These are phyloP conservation scores for Dasyurus viverrinus DNA, from an alignment of 2,113 vertebrate genomes.

Conservation along the genomic window DNA sequence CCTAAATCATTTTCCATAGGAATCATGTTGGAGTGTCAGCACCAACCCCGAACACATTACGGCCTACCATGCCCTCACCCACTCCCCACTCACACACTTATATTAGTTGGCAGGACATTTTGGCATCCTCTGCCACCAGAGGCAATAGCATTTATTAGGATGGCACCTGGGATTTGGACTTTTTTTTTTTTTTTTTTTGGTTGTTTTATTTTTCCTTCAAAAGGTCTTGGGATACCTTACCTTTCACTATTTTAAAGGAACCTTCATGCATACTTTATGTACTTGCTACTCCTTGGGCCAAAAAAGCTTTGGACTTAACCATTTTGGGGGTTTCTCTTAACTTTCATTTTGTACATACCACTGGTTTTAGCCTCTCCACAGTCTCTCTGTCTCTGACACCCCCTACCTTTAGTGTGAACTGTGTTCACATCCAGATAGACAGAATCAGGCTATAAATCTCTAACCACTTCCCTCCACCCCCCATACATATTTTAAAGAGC, in stretches of 20 bases:
- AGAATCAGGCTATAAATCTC: conserved; percentile 58
- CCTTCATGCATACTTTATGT: conserved; percentile 44
- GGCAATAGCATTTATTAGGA: conserved; percentile 51
- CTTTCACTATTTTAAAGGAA: conserved; percentile 37
- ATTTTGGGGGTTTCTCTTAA: conserved; percentile 31
- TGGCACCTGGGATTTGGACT: conserved; percentile 44
- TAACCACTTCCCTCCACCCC: not conserved
- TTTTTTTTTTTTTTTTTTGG: conserved; percentile 17
- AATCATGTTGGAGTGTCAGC: conserved; percentile 63
- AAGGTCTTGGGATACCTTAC: conserved; percentile 53
- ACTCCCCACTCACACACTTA: not conserved
- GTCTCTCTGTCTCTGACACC: conserved; percentile 50
- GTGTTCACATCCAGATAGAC: conserved; percentile 45
- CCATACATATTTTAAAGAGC: conserved; percentile 26
- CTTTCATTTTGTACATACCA: conserved; percentile 31
- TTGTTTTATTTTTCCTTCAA: conserved; percentile 47
- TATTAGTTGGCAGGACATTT: conserved; percentile 33
- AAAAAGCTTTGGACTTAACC: conserved; percentile 21
- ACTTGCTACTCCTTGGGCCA: conserved; percentile 51
- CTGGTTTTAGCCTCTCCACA: conserved; percentile 41
- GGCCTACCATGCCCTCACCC: not conserved
- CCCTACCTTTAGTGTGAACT: conserved; percentile 63
- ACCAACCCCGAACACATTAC: not conserved
- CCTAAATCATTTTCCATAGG: conserved; percentile 44
- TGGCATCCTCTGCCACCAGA: conserved; percentile 41